A percentile compares a stretch with the other conserved stretches of the same genome.
phyloP scores from a whole-genome alignment of 1,140 invertebrate species.

The Sminthurides bifidus region DNA sequence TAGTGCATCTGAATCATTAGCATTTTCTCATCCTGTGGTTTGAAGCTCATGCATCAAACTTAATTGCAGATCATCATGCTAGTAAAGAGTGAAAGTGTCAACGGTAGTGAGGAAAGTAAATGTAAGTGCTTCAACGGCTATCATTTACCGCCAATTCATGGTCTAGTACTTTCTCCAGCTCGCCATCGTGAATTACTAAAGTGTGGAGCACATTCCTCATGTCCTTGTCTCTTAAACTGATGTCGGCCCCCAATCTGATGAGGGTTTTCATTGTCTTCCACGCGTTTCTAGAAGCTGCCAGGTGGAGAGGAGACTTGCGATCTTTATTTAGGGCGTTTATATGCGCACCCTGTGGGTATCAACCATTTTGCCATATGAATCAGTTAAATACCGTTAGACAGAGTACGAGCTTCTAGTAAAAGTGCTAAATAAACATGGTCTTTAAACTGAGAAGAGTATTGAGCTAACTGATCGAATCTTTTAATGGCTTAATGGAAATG shows the following conservation, averaged over 20 bases:
- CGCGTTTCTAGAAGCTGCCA: slow-evolving; percentile 47
- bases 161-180: slow-evolving; percentile 56
- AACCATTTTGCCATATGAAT: no score
- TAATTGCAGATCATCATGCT: no score
- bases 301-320: slow-evolving; percentile 58
- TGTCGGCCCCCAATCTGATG: slow-evolving; percentile 57
- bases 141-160: slow-evolving; percentile 32
- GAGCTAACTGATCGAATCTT: no score
- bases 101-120: no score
- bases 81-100: no score
- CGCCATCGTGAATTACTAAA: slow-evolving; percentile 67
- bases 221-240: slow-evolving; percentile 60
- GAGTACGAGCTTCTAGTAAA: not conserved
- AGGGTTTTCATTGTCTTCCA: slow-evolving; percentile 33
- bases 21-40: no score
- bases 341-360: slow-evolving; percentile 50
- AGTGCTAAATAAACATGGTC: not conserved
- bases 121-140: not conserved
- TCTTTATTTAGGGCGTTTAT: slow-evolving; percentile 67
- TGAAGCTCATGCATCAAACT: no score
- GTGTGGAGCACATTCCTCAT: slow-evolving; percentile 66
- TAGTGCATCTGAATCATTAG: no score
- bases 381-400: no score
- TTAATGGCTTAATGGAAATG: no score
- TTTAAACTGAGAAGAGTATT: no score